Conservation (phyloP, 2,888 invertebrate species). For the Drosophila robusta region DNA sequence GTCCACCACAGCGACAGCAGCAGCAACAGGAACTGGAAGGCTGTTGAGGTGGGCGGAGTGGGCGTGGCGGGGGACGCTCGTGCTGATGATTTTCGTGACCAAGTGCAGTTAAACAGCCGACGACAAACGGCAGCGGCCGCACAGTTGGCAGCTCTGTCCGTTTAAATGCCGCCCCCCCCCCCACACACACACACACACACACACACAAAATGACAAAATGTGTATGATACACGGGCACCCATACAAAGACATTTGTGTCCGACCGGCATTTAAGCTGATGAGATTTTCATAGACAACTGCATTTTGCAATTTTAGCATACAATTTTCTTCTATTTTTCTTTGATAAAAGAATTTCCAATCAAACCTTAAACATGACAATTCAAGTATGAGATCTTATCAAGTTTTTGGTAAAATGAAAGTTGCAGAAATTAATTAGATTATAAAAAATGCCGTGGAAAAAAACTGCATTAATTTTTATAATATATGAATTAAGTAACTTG, state of each 20-base stretch:
- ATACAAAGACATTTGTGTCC: conserved; percentile 25
- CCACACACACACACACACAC: conserved; percentile 3
- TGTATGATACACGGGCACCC: conserved; percentile 30
- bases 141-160: conserved; percentile 54
- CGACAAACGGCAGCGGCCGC: conserved; percentile 64
- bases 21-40: conserved; percentile 14
- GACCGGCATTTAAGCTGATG: conserved; percentile 60
- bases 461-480: no score
- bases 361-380: conserved; percentile 18
- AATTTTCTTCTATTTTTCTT: conserved; percentile 10
- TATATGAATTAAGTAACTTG: no score
- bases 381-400: background rate
- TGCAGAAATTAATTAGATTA: background rate
- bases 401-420: no score
- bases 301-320: conserved; percentile 28
- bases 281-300: conserved; percentile 31
- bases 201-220: conserved; percentile 36
- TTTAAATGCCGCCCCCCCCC: conserved; percentile 51
- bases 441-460: background rate
- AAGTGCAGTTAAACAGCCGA: conserved; percentile 79
- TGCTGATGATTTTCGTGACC: conserved; percentile 80
- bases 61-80: conserved; percentile 16
- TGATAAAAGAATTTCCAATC: conserved; percentile 4
- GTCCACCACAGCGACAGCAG: conserved; percentile 30
- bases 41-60: conserved; percentile 12